Evolutionary conservation across 2,888 invertebrate genomes (phyloP).

Genomic region (Eupithecia vulgata): DNA sequence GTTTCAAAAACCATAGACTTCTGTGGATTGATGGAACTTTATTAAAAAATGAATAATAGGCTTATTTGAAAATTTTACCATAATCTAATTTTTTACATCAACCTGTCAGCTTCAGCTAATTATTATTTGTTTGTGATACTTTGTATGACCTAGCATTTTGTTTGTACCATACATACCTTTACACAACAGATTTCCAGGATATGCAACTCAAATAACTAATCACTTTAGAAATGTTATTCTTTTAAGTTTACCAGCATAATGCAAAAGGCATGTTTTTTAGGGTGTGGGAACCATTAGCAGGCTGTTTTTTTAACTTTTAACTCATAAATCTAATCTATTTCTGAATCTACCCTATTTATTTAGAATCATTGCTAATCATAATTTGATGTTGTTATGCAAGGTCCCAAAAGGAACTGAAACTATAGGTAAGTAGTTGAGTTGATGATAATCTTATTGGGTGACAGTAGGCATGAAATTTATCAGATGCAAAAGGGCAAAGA

Average conservation of each 20-base stretch:
- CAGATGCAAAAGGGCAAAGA: constrained; percentile 30
- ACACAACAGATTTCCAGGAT: too few relatives aligned
- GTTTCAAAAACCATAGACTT: too few relatives aligned
- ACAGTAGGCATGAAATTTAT: not conserved
- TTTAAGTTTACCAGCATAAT: not conserved
- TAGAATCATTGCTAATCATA: not conserved
- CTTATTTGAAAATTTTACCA: too few relatives aligned
- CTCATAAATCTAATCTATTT: too few relatives aligned
- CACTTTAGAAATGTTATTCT: too few relatives aligned
- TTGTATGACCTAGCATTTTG: too few relatives aligned
- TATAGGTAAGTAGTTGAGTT: not conserved
- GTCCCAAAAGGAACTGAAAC: not conserved
- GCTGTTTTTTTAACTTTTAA: not conserved
- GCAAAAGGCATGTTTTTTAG: not conserved
- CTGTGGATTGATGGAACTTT: too few relatives aligned
- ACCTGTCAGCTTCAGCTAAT: too few relatives aligned
- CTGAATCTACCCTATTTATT: not conserved
- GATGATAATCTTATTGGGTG: not conserved
- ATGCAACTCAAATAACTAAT: too few relatives aligned
- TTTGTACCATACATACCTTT: too few relatives aligned
- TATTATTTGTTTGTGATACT: not conserved
- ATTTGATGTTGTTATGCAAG: not conserved
- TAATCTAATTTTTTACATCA: too few relatives aligned
- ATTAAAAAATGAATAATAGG: too few relatives aligned
- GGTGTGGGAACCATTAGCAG: not conserved